Base-by-base conservation (phyloP, 2,797 vertebrate genomes). In the Podarcis siculus region DNA sequence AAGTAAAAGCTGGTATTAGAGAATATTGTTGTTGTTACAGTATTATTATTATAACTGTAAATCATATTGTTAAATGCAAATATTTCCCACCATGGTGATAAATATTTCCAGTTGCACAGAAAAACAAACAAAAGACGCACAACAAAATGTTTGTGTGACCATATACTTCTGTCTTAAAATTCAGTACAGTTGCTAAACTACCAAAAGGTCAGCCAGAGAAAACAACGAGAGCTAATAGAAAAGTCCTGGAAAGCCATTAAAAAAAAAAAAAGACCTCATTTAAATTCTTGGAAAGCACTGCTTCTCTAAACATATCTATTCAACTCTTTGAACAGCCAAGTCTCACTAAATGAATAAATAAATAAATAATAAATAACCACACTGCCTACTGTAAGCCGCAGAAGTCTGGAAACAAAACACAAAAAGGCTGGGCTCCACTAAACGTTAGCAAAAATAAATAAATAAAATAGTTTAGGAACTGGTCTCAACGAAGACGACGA, bases 241-340 rank as follows among this genome's bases (percentile, higher is more conserved):
- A 6, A 95, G 93, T 82, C 91, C 90, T 86, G 89, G 90, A 94
- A 95, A 92, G 91, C 89, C 89, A 35, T 77, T 73, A 90, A 91
- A 55, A 55, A 49, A 49, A 15, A 55, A 12, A 45, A 45, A 45
- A 90, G 79, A 87, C 94, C 96, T 96, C 91, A 95, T 96, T 95
- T 95, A 95, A 95, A 96, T 97, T 97, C 96, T 94, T 97, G 94
- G 95, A 97, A 97, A 97, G 96, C 94, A 37, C 8, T 21, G 91
- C 92, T 92, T 89, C 92, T 90, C 94, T 81, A 89, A 95, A 94
- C 91, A 66, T 61, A 89, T 91, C 95, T 82, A 89, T 93, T 93
- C 91, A 90, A 90, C 91, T 83, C 88, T 82, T 86, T 1, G 83
- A 94, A 91, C 87, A 86, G 83, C 27, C 79, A 79, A 91, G 86